Evolutionary conservation across 2,888 invertebrate species (phyloP), one percentile per base, ranked within the genome.

Genomic region (Alviniconcha strummeri): DNA sequence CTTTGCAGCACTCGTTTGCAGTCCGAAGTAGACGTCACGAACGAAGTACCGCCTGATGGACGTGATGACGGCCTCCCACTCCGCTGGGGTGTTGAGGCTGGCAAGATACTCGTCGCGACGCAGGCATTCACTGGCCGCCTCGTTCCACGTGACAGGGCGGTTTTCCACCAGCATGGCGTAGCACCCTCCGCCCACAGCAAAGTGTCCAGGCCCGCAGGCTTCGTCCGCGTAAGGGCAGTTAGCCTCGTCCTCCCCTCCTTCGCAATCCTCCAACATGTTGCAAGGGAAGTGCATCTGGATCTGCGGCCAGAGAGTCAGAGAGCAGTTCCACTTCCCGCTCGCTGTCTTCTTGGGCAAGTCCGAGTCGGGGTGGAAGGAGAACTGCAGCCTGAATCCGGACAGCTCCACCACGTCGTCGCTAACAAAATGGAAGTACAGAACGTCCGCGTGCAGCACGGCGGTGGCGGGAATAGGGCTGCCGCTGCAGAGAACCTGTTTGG

Each of bases 111-210:
- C 64, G 13, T 64, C 36, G 52, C 52, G 78, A 78, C 60, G 64
- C 15, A n/a, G 60, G 64, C 78, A 78, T 78, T 78, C 78, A 36
- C 36, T 78, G 64, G 78, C 78, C 60, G 78, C 78, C 11, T 78
- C 78, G 52, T 78, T 60, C 78, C 78, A 78, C 64, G 78, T 78
- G 36, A 78, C 5, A 1, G 1, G 5, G 36, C 11, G 17, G 5
- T 78, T 60, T 36, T 19, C 15, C 1, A 57, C 15, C 7, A 78
- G 9, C 13, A 52, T 60, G 7, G 15, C 11, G n/a, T 78, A 78
- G 52, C 78, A 78, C 15, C 52, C 13, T 0, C 13, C 15, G 15
- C 64, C 78, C 11, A 64, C 36, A 36, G 78, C 8, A 13, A 78
- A 36, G n/a, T 57, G 9, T 5, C 36, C 78, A 4, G 6, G 57